These are phyloP conservation scores for Microtus montanus DNA, from an alignment of 2,113 vertebrate species.

Conservation along the genomic window DNA sequence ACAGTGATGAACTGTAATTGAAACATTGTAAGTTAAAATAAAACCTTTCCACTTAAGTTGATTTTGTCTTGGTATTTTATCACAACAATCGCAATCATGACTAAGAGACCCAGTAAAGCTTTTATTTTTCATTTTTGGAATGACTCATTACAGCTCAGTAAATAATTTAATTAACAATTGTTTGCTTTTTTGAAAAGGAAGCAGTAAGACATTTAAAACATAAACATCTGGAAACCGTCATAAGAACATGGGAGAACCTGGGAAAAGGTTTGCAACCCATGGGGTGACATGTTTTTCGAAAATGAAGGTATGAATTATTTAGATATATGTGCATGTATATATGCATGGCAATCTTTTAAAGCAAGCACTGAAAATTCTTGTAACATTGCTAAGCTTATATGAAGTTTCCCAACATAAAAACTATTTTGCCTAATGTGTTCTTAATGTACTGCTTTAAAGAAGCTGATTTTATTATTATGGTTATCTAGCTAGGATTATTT, in stretches of 20 bases:
- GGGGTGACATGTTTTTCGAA: slow-evolving; percentile 69
- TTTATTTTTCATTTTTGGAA: not conserved
- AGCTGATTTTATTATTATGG: not conserved
- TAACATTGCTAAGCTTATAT: not conserved
- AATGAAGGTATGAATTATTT: slow-evolving; percentile 73
- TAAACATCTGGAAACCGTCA: slow-evolving; percentile 20
- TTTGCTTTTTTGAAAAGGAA: slow-evolving; percentile 54
- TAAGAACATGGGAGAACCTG: slow-evolving; percentile 72
- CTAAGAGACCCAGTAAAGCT: no score
- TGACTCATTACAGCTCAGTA: not conserved
- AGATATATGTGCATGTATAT: not conserved
- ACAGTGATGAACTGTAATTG: no score
- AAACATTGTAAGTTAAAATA: no score
- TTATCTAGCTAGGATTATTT: not conserved
- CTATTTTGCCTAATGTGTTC: not conserved
- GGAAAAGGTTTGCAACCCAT: slow-evolving; percentile 48
- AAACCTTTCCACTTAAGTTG: no score
- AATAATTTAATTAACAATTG: slow-evolving; percentile 24
- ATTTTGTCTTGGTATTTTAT: no score
- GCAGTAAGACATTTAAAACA: slow-evolving; percentile 48
- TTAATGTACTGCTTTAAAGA: slow-evolving; percentile 45
- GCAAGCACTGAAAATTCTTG: not conserved
- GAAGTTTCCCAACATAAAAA: not conserved
- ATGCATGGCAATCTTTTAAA: not conserved
- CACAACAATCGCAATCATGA: no score